phyloP scores from a whole-genome alignment of 2,113 vertebrate genomes.

The Laticauda colubrina region DNA sequence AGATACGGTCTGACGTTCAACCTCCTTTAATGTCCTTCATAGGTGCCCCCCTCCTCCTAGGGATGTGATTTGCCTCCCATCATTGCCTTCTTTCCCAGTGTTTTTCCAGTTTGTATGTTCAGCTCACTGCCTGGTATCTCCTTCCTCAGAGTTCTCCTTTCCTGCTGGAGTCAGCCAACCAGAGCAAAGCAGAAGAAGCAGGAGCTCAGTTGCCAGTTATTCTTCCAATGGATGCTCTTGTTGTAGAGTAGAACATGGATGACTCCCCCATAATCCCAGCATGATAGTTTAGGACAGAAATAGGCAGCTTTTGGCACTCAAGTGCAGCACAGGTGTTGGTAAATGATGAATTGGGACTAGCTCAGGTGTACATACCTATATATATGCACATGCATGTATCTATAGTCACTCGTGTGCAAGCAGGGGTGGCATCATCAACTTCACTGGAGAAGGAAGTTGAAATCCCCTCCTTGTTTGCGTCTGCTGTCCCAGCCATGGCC shows the following conservation, averaged over 20 bases:
- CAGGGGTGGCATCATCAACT: not conserved
- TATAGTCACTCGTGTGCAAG: not conserved
- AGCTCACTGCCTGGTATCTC: too few relatives aligned
- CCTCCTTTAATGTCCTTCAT: not conserved
- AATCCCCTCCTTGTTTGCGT: not conserved
- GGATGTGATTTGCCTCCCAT: not conserved
- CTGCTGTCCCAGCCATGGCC: not conserved
- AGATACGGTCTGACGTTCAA: not conserved
- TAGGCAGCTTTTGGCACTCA: not conserved
- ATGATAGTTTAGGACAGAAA: not conserved
- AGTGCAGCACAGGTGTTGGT: not conserved
- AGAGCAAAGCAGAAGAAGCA: not conserved
- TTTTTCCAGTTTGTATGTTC: not conserved
- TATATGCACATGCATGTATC: not conserved
- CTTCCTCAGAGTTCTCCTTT: not conserved
- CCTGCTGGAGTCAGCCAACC: not conserved
- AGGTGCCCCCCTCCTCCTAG: not conserved
- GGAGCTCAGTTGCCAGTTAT: not conserved
- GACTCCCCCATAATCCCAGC: not conserved
- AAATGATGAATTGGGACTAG: not conserved
- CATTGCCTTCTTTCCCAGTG: not conserved
- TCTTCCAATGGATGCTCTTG: not conserved
- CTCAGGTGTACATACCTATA: not conserved
- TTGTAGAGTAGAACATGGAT: too few relatives aligned
- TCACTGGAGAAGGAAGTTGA: not conserved